These are phyloP conservation scores for Meta bourneti DNA, from an alignment of 2,888 invertebrate genomes.

Conservation along the genomic window DNA sequence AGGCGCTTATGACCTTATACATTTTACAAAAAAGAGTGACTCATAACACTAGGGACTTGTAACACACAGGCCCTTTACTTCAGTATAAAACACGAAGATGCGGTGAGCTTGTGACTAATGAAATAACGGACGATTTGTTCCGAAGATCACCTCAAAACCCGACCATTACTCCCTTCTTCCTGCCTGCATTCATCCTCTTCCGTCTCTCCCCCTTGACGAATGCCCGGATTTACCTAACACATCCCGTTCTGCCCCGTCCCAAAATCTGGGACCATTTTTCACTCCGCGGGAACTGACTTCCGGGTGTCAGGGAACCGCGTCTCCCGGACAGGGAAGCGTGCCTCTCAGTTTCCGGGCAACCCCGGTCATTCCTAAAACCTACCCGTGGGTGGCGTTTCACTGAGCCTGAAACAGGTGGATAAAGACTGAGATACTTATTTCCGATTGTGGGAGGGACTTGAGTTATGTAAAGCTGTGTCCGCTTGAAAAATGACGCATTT, in stretches of 20 bases:
- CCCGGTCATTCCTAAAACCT: constrained; percentile 14
- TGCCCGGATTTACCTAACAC: constrained; percentile 63
- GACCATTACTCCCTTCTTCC: constrained; percentile 16
- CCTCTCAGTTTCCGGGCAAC: constrained; percentile 23
- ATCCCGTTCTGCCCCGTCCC: constrained; percentile 55
- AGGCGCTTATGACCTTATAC: not conserved
- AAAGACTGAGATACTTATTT: constrained; percentile 27
- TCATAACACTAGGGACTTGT: not conserved
- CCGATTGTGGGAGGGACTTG: not conserved
- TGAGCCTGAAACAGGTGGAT: constrained; percentile 31
- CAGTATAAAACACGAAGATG: no score
- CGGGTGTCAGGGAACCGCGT: constrained; percentile 48
- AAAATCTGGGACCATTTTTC: constrained; percentile 63
- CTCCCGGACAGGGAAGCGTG: constrained; percentile 26
- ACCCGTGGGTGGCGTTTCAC: constrained; percentile 10
- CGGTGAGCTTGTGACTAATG: constrained; percentile 45
- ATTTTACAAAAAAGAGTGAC: not conserved
- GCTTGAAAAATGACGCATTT: no score
- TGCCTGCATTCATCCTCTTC: constrained; percentile 24
- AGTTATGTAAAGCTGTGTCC: no score
- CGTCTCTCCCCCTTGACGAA: constrained; percentile 50
- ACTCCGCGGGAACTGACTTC: constrained; percentile 53
- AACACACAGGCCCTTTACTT: not conserved
- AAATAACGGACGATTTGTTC: constrained; percentile 65
- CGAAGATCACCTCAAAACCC: constrained; percentile 34